Conservation (phyloP, 2,797 vertebrate species). For the Anolis apletophallus region DNA sequence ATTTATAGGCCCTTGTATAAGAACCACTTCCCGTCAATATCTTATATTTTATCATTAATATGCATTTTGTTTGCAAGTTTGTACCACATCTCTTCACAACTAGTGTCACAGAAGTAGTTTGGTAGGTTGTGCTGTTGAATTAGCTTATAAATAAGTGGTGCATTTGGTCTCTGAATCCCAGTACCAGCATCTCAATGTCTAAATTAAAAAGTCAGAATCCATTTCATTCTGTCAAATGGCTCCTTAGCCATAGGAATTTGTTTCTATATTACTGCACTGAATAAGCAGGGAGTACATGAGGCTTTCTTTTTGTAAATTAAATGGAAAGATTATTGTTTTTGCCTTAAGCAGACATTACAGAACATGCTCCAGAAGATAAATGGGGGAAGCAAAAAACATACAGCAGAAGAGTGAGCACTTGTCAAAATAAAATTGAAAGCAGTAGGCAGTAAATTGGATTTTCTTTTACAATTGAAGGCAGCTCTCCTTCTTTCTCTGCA, state of each 20-base stretch:
- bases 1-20: too few relatives aligned
- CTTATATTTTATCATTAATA: too few relatives aligned
- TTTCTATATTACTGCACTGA: constrained; percentile 65
- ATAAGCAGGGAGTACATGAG: constrained; percentile 65
- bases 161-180: constrained; percentile 31
- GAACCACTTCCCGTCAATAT: too few relatives aligned
- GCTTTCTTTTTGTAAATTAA: constrained; percentile 72
- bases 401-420: constrained; percentile 67
- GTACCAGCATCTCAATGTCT: constrained; percentile 46
- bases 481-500: constrained; percentile 65
- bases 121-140: constrained; percentile 34
- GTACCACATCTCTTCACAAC: constrained; percentile 29
- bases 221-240: constrained; percentile 69
- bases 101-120: constrained; percentile 41
- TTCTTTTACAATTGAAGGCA: constrained; percentile 73
- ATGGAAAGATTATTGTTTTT: constrained; percentile 74
- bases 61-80: not conserved
- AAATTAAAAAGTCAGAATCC: constrained; percentile 67
- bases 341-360: constrained; percentile 69
- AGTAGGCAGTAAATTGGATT: constrained; percentile 76
- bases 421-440: constrained; percentile 75
- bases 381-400: constrained; percentile 57
- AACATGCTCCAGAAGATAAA: constrained; percentile 71
- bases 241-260: constrained; percentile 68
- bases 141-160: constrained; percentile 56